Conservation (phyloP, 2,797 vertebrate genomes). For the Sphenodon punctatus region DNA sequence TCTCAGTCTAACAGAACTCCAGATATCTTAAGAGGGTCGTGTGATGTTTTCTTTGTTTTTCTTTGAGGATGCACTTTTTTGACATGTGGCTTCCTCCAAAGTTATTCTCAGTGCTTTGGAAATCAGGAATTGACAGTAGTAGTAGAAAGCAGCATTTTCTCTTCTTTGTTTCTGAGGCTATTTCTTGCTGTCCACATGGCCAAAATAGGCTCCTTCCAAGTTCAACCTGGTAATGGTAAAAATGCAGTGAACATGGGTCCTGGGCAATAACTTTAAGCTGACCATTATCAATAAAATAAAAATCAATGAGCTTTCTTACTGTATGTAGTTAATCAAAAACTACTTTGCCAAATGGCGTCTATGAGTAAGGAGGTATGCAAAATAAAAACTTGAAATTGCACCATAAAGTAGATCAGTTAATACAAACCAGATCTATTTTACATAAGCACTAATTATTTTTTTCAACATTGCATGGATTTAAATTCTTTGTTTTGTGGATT, state of each 20-base stretch:
- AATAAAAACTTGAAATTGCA: too few species aligned
- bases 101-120: slow-evolving; percentile 9
- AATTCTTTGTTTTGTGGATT: neutral
- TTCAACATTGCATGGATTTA: neutral
- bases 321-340: slow-evolving; percentile 40
- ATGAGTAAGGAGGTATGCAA: slow-evolving; percentile 1
- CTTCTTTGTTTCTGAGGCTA: slow-evolving; percentile 29
- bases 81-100: neutral
- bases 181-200: too few species aligned
- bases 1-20: too few species aligned
- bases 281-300: slow-evolving; percentile 33
- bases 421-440: too few species aligned
- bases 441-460: too few species aligned
- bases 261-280: slow-evolving; percentile 54
- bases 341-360: slow-evolving; percentile 5
- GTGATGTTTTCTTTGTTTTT: neutral
- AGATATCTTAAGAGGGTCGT: neutral
- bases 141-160: slow-evolving; percentile 12
- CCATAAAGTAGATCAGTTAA: neutral
- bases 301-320: slow-evolving; percentile 43
- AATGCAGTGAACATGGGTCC: too few species aligned
- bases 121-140: slow-evolving; percentile 26
- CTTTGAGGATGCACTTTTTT: neutral
- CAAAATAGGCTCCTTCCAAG: too few species aligned
- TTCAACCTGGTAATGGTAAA: too few species aligned